phyloP scores from a whole-genome alignment of 2,113 vertebrate species.

The Pseudorectes ferrugineus region DNA sequence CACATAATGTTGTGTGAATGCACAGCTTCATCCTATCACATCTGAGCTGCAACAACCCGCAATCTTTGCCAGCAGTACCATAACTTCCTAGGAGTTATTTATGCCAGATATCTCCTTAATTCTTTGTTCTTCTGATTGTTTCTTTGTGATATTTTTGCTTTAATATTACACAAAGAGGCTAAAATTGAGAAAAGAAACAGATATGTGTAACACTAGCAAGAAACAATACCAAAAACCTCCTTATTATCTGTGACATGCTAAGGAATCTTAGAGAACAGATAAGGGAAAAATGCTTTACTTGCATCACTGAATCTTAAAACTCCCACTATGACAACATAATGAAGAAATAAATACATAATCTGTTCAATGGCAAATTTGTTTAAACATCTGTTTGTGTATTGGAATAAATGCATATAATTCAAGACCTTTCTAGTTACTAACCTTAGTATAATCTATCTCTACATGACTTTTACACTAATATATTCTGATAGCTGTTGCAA shows the following conservation, averaged over 20 bases:
- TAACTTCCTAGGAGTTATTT: not conserved
- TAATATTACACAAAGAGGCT: not conserved
- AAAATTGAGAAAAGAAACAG: not conserved
- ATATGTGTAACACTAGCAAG: accelerated
- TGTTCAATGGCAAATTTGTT: not conserved
- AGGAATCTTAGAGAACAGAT: not conserved
- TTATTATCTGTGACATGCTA: not conserved
- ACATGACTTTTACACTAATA: not conserved
- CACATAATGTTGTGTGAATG: not conserved
- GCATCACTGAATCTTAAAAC: not conserved
- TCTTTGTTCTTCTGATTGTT: not conserved
- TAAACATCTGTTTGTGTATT: not conserved
- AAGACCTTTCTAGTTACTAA: not conserved
- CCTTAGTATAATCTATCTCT: not conserved
- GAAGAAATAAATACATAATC: not conserved
- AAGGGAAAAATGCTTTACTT: not conserved
- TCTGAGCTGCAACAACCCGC: not conserved
- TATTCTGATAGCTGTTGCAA: not conserved
- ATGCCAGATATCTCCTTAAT: not conserved
- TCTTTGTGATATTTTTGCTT: not conserved
- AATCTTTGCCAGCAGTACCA: not conserved
- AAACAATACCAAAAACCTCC: not conserved
- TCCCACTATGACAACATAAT: not conserved
- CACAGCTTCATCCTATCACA: not conserved
- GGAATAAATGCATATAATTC: not conserved